These are phyloP conservation scores for Campoplex capitator DNA, from an alignment of 2,888 invertebrate genomes.

Conservation along the genomic window DNA sequence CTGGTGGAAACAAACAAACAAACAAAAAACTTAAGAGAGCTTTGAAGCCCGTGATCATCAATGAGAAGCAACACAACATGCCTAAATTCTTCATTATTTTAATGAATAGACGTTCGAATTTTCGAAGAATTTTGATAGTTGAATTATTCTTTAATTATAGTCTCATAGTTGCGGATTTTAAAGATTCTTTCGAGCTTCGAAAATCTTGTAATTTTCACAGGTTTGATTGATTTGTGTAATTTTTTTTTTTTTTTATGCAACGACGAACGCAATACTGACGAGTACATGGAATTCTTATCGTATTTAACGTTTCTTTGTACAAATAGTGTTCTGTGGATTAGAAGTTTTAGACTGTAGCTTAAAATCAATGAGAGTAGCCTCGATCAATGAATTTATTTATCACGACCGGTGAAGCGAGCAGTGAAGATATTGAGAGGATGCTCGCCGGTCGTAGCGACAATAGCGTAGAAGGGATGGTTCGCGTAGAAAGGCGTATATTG, in stretches of 20 bases:
- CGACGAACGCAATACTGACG: background rate
- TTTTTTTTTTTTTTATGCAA: background rate
- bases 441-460: background rate
- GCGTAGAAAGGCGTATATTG: background rate
- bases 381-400: background rate
- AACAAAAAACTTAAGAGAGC: too few species aligned
- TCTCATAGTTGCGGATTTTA: too few species aligned
- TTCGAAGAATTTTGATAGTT: too few species aligned
- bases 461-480: slow-evolving; percentile 8
- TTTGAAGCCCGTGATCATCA: too few species aligned
- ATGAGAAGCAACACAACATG: too few species aligned
- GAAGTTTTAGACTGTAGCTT: background rate
- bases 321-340: background rate
- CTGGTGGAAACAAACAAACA: too few species aligned
- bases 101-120: too few species aligned
- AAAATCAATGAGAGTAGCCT: background rate
- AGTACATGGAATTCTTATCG: background rate
- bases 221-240: background rate
- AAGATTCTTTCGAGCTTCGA: too few species aligned
- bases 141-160: too few species aligned
- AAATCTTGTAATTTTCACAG: background rate
- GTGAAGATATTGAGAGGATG: background rate
- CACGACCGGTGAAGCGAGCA: background rate
- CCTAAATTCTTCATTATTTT: background rate
- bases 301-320: background rate